phyloP scores from a whole-genome alignment of 2,888 invertebrate genomes.

The Athalia circularis region DNA sequence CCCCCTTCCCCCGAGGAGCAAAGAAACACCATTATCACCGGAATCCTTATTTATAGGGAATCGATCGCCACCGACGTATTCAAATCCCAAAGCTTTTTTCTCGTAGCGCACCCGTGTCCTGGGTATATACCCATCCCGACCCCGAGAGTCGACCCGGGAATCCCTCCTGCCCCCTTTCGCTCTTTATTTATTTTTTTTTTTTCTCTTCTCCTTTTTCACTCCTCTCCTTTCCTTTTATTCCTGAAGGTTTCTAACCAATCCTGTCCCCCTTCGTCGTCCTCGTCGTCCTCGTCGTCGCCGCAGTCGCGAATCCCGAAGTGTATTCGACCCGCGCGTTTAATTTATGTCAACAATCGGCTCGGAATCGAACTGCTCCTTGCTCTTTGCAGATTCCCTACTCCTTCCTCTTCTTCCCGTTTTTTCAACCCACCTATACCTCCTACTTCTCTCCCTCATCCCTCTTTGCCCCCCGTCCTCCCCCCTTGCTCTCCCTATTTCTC shows the following conservation, averaged over 20 bases:
- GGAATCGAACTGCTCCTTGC: conserved; percentile 29
- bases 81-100: conserved; percentile 60
- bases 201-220: not conserved
- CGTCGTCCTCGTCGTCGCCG: not conserved
- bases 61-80: conserved; percentile 63
- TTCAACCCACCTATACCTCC: not conserved
- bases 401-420: not conserved
- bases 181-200: not conserved
- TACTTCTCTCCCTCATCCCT: too few relatives aligned
- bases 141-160: conserved; percentile 28
- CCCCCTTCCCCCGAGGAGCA: conserved; percentile 9
- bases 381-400: not conserved
- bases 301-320: conserved; percentile 26
- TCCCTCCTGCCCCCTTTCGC: not conserved
- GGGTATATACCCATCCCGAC: conserved; percentile 1
- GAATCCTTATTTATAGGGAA: conserved; percentile 69
- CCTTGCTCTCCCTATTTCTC: not conserved
- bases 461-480: not conserved
- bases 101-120: conserved; percentile 28
- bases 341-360: conserved; percentile 43
- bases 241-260: too few relatives aligned
- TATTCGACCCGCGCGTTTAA: conserved; percentile 42
- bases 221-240: too few relatives aligned
- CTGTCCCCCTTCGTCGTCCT: too few relatives aligned
- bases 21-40: conserved; percentile 63